These are phyloP conservation scores for Catharus minimus DNA, from an alignment of 2,113 vertebrate species.

Conservation along the genomic window DNA sequence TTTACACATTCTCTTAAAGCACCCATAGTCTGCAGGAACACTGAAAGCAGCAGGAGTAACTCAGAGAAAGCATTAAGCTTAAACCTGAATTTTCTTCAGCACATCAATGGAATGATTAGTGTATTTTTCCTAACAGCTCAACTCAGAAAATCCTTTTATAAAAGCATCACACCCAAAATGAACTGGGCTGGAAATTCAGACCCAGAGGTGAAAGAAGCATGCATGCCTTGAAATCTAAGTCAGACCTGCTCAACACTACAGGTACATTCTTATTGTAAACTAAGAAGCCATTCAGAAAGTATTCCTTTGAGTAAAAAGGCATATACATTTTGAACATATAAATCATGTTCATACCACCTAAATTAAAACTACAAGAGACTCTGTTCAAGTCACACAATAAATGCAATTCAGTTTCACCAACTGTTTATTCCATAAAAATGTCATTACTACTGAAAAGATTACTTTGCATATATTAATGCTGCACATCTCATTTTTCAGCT, in stretches of 20 bases:
- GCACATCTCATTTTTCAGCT: constrained; percentile 1
- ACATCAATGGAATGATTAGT: not conserved
- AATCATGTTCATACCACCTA: not conserved
- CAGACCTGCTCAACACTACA: not conserved
- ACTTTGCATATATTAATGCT: not conserved
- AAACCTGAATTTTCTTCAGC: constrained; percentile 7
- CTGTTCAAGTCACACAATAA: not conserved
- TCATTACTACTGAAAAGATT: not conserved
- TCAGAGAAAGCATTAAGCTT: constrained; percentile 5
- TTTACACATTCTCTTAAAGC: constrained; percentile 22
- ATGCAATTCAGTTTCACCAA: not conserved
- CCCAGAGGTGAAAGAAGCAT: not conserved
- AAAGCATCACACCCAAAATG: not conserved
- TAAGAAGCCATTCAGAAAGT: not conserved
- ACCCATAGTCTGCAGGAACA: not conserved
- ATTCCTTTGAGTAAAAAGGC: not conserved
- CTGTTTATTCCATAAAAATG: not conserved
- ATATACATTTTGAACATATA: not conserved
- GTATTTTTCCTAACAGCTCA: not conserved
- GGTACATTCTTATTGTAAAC: not conserved
- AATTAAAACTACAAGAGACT: not conserved
- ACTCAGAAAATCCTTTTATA: not conserved
- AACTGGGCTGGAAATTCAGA: not conserved
- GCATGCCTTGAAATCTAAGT: not conserved
- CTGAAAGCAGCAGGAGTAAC: constrained; percentile 11